Evolutionary conservation across 2,888 invertebrate genomes (phyloP), one percentile per base, ranked within the genome.

Genomic region (Ametastegia equiseti): DNA sequence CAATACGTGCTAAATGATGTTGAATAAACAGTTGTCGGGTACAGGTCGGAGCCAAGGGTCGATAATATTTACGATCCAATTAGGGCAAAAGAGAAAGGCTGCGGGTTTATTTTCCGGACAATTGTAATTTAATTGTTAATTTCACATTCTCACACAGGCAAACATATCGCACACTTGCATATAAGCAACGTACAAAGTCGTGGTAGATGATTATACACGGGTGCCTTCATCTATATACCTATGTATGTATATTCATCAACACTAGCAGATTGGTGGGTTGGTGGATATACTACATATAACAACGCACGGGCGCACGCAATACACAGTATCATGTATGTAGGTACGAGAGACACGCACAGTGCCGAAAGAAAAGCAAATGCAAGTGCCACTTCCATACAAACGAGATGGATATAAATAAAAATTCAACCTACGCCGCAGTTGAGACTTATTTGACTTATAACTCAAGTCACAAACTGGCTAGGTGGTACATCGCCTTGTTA

Each of bases 71-170:
- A 42, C 60, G 78, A 60, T 78, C 63, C 78, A 78, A 78, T 78
- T 78, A 78, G 60, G 78, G 63, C 71, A 80, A 80, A 80, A 73
- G 80, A 57, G 69, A 80, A 80, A 73, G 80, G 71, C 67, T 39
- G 33, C 13, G 57, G 13, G 67, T 39, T 57, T 27, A 80, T 71
- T 60, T 73, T 73, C 36, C 69, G 39, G 42, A 57, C 71, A 73
- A 80, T 80, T 60, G 57, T 80, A 78, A 78, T 60, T 57, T 63
- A 60, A 78, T 78, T 78, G 60, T 57, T 78, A 78, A 78, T 78
- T 78, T 78, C 50, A 45, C 57, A 42, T 57, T 42, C 75, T 11
- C 19, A 54, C 54, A 33, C 36, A 60, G 23, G 23, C n/a, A 60
- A 1, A 30, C 0, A 47, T 47, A 23, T 27, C 19, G n/a, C 3